phyloP scores from a whole-genome alignment of 2,113 vertebrate species.

The Notechis scutatus region DNA sequence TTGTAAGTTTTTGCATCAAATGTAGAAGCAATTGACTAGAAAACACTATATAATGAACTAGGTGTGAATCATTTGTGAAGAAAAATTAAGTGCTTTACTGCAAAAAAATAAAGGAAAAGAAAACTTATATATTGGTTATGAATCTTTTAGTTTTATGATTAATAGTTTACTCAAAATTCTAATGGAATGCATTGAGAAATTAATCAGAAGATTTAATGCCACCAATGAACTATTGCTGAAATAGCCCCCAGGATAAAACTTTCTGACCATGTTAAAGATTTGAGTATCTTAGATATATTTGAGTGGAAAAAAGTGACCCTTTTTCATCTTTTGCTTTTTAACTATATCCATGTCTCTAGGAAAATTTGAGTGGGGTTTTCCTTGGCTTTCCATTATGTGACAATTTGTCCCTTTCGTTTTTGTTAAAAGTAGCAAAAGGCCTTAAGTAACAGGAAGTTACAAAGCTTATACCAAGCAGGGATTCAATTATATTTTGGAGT shows the following conservation, averaged over 20 bases:
- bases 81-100: constrained; percentile 40
- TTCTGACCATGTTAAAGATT: constrained; percentile 41
- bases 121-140: constrained; percentile 50
- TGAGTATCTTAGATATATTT: constrained; percentile 14
- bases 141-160: constrained; percentile 56
- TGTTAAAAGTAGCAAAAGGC: not conserved
- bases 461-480: not conserved
- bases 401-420: not conserved
- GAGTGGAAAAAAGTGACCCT: not conserved
- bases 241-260: constrained; percentile 39
- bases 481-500: not conserved
- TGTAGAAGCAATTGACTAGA: constrained; percentile 18
- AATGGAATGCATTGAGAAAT: constrained; percentile 46
- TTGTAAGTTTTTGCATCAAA: constrained; percentile 13
- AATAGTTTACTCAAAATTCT: constrained; percentile 61
- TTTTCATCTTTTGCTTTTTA: constrained; percentile 10
- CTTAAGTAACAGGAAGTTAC: not conserved
- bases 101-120: constrained; percentile 52
- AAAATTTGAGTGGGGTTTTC: not conserved
- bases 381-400: not conserved
- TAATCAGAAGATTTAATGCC: constrained; percentile 55
- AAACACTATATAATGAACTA: constrained; percentile 7
- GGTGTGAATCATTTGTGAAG: constrained; percentile 25
- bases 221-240: constrained; percentile 39
- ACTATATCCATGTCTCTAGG: not conserved